Evolutionary conservation across 1,140 invertebrate genomes (phyloP), one percentile per base, ranked within the genome.

Genomic region (Ceratosolen solmsi): DNA sequence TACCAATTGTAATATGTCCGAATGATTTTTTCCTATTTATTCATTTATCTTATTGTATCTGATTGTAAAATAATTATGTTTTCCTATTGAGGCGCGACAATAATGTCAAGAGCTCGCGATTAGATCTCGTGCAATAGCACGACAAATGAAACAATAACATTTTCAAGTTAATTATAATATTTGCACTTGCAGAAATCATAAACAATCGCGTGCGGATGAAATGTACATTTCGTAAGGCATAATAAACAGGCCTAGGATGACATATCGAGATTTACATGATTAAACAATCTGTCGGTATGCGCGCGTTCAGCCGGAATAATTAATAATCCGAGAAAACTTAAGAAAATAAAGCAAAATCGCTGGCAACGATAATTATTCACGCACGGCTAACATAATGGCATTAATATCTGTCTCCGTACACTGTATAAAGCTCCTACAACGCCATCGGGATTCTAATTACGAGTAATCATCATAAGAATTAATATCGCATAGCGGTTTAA

Each of bases 401-500:
- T 70, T 51, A 71, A 56, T 56, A 65, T 38, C 17, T 30, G 49
- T 22, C 22, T 1, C 7, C 33, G 13, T 2, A 72, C 1, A 9
- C 2, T 27, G 41, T 20, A 30, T 20, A 5, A 27, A 25, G 13
- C 9, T 7, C 9, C 5, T 30, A 27, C 70, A 49, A 38, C 22
- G 36, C 8, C 46, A 17, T 15, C 65, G 65, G 11, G 46, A 68
- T 11, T 46, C 68, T 54, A 78, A 78, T 79, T 79, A 56, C n/a
- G 54, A 13, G 22, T 30, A 4, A n/a, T 80, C 60, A 56, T 81
- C 41, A 38, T 36, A 54, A 80, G 36, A 81, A 81, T 81, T 81
- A 76, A 81, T 46, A 51, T 41, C 9, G 27, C 33, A 68, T n/a
- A 36, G 38, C 30, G 38, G 49, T 8, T 51, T 20, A 41, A 58